phyloP scores from a whole-genome alignment of 2,888 invertebrate genomes.

The Folsomia manolachei region DNA sequence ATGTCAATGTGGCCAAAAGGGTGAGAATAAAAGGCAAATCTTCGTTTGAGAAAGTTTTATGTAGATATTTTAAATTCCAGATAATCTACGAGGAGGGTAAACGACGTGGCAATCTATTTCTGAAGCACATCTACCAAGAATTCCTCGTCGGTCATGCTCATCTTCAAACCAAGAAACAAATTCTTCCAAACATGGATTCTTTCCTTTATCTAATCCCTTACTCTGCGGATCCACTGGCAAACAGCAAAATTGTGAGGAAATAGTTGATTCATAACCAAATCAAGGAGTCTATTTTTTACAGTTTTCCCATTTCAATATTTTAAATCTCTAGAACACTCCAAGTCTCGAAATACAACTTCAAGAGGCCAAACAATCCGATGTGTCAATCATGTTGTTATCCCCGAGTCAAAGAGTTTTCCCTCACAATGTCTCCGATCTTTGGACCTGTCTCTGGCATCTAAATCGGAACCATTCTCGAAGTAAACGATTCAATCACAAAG shows the following conservation, averaged over 20 bases:
- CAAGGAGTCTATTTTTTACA: neutral
- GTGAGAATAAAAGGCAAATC: slow-evolving; percentile 54
- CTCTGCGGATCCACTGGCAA: slow-evolving; percentile 24
- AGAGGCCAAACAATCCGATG: slow-evolving; percentile 20
- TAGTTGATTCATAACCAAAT: slow-evolving; percentile 3
- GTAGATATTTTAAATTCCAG: slow-evolving; percentile 27
- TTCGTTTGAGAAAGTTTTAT: neutral
- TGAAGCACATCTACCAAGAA: slow-evolving; percentile 73
- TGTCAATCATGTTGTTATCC: slow-evolving; percentile 72
- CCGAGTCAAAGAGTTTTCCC: slow-evolving; percentile 78
- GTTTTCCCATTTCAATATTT: neutral
- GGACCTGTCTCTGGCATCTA: slow-evolving; percentile 46
- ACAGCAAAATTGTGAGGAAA: neutral
- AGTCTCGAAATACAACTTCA: neutral
- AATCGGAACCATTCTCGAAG: slow-evolving; percentile 30
- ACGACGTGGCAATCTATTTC: slow-evolving; percentile 57
- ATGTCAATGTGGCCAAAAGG: slow-evolving; percentile 71
- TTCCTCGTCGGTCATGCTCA: slow-evolving; percentile 73
- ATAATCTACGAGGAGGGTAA: slow-evolving; percentile 44
- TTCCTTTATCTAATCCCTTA: slow-evolving; percentile 46
- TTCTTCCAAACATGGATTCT: slow-evolving; percentile 43
- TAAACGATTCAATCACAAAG: slow-evolving; percentile 57
- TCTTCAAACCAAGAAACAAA: slow-evolving; percentile 64
- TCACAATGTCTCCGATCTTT: slow-evolving; percentile 46
- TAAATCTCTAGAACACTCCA: neutral